Evolutionary conservation across 2,888 invertebrate genomes (phyloP).

Genomic region (Drosophila cognata): DNA sequence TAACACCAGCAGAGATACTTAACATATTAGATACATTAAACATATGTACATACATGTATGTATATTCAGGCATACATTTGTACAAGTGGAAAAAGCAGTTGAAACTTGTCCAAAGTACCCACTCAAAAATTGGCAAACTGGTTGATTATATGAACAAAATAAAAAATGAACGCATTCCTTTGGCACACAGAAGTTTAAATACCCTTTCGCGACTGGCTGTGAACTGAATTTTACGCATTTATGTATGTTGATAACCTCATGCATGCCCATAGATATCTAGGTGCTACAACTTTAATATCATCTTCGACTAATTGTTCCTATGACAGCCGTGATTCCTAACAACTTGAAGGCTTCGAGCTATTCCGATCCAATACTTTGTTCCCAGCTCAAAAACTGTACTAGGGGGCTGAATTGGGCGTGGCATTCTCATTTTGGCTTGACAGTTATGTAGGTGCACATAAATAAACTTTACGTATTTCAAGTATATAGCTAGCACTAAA

Average conservation of each 20-base stretch:
- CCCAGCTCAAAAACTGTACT: neutral
- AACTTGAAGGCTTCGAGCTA: too few species aligned
- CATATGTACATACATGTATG: too few species aligned
- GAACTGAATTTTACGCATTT: neutral
- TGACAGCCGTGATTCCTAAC: too few species aligned
- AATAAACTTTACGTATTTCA: neutral
- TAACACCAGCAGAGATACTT: conserved; percentile 1
- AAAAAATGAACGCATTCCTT: neutral
- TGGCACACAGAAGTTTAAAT: neutral
- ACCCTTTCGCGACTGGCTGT: neutral
- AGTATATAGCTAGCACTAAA: neutral
- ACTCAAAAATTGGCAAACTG: conserved; percentile 37
- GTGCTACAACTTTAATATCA: neutral
- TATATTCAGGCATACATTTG: neutral
- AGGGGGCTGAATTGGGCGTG: neutral
- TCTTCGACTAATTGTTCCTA: neutral
- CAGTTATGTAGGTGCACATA: neutral
- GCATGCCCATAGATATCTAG: neutral
- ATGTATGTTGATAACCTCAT: neutral
- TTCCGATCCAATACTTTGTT: too few species aligned
- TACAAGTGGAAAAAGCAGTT: conserved; percentile 42
- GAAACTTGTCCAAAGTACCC: conserved; percentile 26
- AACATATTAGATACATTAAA: neutral
- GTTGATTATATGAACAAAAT: conserved; percentile 24
- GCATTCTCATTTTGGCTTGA: neutral